These are phyloP conservation scores for Luperina nickerlii DNA, from an alignment of 2,888 invertebrate species.

Conservation along the genomic window DNA sequence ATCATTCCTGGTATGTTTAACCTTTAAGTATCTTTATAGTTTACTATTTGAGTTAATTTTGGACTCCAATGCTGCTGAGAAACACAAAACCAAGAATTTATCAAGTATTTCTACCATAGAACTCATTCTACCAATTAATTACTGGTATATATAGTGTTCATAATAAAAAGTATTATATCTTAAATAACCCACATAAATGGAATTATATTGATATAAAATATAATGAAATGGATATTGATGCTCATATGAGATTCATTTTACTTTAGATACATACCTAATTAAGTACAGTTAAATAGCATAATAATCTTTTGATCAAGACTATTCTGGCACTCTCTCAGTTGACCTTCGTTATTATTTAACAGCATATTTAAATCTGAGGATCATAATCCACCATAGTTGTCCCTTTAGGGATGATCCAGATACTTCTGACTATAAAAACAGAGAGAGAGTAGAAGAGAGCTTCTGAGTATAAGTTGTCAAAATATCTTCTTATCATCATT, in stretches of 20 bases:
- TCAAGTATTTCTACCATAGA: neutral
- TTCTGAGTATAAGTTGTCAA: too few species aligned
- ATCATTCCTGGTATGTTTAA: conserved; percentile 91
- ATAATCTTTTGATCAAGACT: neutral
- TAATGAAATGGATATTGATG: neutral
- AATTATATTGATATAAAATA: neutral
- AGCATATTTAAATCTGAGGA: neutral
- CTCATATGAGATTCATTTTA: neutral
- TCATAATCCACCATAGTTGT: neutral
- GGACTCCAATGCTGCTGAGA: neutral
- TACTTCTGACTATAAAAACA: too few species aligned
- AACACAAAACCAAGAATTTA: neutral
- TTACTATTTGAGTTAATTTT: neutral
- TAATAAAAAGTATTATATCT: too few species aligned
- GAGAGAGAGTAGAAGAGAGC: too few species aligned
- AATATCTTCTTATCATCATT: neutral
- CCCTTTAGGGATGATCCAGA: too few species aligned
- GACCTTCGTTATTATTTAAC: neutral
- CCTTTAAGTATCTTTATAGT: neutral
- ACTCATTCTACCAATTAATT: neutral
- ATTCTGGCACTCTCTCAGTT: neutral
- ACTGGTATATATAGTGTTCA: too few species aligned
- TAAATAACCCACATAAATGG: neutral
- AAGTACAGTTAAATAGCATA: neutral
- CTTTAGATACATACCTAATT: neutral